Evolutionary conservation across 2,113 vertebrate species (phyloP).

Genomic region (Spermophilus dauricus): DNA sequence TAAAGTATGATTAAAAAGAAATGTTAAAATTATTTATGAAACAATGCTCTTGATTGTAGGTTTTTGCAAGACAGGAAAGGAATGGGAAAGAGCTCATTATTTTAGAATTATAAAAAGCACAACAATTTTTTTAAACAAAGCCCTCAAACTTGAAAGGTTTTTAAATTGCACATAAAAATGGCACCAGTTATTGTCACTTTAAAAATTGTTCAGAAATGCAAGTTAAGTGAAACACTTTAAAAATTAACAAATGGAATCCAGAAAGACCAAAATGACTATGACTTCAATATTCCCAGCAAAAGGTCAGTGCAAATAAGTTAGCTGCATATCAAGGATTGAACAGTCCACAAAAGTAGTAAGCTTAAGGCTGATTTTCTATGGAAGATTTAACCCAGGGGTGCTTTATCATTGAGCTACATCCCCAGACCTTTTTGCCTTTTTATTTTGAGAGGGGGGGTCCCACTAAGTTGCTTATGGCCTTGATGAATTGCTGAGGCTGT

Average conservation of each 20-base stretch:
- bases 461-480: no score
- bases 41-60: neutral
- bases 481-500: no score
- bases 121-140: neutral
- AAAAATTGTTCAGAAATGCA: slow-evolving; percentile 4
- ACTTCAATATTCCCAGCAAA: neutral
- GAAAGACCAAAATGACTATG: neutral
- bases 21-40: slow-evolving; percentile 43
- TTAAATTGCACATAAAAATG: slow-evolving; percentile 12
- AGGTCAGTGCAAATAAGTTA: neutral
- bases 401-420: no score
- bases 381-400: no score
- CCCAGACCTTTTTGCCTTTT: no score
- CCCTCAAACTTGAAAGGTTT: neutral
- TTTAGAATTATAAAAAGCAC: slow-evolving; percentile 12
- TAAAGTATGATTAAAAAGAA: slow-evolving; percentile 12
- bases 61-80: slow-evolving; percentile 8
- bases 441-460: no score
- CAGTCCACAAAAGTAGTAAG: neutral
- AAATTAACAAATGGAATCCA: slow-evolving; percentile 23
- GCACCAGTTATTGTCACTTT: neutral
- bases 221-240: slow-evolving; percentile 34
- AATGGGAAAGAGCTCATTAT: slow-evolving; percentile 2
- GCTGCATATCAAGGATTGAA: neutral
- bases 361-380: neutral